Percentiles rank a stretch among this genome's conserved stretches.
phyloP scores from a whole-genome alignment of 2,797 vertebrate genomes.

The Sciurus carolinensis region DNA sequence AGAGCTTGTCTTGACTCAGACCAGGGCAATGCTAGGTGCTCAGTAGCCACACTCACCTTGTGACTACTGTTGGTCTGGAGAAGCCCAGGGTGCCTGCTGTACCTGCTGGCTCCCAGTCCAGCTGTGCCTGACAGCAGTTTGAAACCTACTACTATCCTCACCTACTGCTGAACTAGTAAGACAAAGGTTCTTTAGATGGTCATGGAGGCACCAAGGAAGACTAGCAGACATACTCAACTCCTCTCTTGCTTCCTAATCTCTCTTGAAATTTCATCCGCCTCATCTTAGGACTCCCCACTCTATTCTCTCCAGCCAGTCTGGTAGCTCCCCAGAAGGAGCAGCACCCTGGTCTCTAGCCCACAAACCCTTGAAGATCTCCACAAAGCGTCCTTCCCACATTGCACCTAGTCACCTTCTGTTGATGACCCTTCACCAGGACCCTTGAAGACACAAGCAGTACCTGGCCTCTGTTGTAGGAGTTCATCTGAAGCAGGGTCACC shows the following conservation, averaged over 20 bases:
- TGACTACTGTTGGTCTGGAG: rapidly evolving
- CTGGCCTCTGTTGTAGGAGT: too few relatives aligned
- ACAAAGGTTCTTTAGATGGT: neutral
- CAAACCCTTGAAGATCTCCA: neutral
- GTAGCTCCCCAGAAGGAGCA: neutral
- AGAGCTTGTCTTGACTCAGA: neutral
- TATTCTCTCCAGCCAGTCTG: neutral
- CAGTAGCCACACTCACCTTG: rapidly evolving
- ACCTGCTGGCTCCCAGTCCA: too few relatives aligned
- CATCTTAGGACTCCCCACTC: neutral
- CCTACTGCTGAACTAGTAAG: neutral
- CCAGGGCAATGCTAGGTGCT: neutral
- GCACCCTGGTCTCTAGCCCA: too few relatives aligned
- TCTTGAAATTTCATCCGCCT: neutral
- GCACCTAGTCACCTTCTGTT: neutral
- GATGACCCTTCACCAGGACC: neutral
- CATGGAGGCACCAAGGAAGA: rapidly evolving
- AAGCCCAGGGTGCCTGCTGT: rapidly evolving
- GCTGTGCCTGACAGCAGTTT: too few relatives aligned
- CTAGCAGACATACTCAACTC: neutral
- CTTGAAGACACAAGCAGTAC: too few relatives aligned
- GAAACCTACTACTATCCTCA: rapidly evolving
- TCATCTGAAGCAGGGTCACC: neutral
- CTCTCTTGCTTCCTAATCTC: neutral
- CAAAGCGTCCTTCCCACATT: rapidly evolving